Percentiles rank a stretch among this genome's conserved stretches.
Evolutionary conservation across 2,797 vertebrate species (phyloP).

Genomic region (Percopsis omiscomaycus): DNA sequence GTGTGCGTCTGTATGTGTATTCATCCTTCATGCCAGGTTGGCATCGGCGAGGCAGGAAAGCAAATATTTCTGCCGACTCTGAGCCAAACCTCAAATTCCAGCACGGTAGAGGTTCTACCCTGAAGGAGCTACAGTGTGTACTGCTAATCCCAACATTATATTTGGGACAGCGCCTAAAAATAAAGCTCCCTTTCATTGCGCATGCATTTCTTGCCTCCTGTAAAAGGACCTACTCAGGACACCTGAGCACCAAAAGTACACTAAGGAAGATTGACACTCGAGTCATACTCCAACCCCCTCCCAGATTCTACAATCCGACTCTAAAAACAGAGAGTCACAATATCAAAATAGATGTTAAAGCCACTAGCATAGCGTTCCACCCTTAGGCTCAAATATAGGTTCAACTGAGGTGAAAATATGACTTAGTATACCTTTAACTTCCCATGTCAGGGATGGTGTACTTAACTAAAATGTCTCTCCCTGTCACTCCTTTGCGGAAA

Average conservation of each 20-base stretch:
- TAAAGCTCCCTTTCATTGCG: slow-evolving; percentile 64
- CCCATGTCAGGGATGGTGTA: background rate
- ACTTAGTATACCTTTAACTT: no score
- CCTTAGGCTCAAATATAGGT: no score
- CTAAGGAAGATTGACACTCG: background rate
- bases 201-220: slow-evolving; percentile 17
- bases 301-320: no score
- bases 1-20: slow-evolving; percentile 18
- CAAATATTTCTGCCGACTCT: slow-evolving; percentile 58
- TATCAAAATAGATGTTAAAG: no score
- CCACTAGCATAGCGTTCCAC: no score
- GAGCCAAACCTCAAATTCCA: slow-evolving; percentile 74
- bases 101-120: slow-evolving; percentile 47
- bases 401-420: no score
- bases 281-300: no score
- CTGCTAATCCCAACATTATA: slow-evolving; percentile 63
- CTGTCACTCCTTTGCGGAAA: slow-evolving; percentile 35
- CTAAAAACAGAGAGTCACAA: no score
- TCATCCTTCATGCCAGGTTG: slow-evolving; percentile 52
- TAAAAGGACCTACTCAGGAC: slow-evolving; percentile 50
- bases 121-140: slow-evolving; percentile 59
- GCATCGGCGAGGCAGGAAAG: slow-evolving; percentile 48
- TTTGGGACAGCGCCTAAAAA: slow-evolving; percentile 60
- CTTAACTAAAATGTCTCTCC: slow-evolving; percentile 4
- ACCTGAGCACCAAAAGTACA: slow-evolving; percentile 34